Percentiles rank a stretch among this genome's conserved stretches.
Conservation (phyloP, 2,797 vertebrate genomes). For the Microtus californicus region DNA sequence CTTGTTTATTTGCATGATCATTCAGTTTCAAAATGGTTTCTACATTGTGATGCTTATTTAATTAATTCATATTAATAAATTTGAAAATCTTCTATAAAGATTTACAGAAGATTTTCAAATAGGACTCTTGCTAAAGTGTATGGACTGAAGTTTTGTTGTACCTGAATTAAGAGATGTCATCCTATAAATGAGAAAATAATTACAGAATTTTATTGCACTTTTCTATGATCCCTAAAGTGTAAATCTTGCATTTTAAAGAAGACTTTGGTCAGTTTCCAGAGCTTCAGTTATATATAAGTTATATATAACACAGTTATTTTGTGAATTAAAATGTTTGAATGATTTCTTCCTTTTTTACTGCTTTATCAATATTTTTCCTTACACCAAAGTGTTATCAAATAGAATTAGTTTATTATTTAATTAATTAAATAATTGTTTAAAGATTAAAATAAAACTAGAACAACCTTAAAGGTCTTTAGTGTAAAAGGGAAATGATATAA, state of each 20-base stretch:
- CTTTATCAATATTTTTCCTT: conserved; percentile 37
- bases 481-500: neutral
- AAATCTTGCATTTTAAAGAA: conserved; percentile 36
- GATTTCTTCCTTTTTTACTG: conserved; percentile 21
- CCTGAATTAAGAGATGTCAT: conserved; percentile 49
- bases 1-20: conserved; percentile 50
- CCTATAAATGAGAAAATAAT: conserved; percentile 70
- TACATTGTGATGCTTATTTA: conserved; percentile 65
- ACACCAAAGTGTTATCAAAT: conserved; percentile 14
- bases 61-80: conserved; percentile 62
- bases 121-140: conserved; percentile 69
- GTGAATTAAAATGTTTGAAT: conserved; percentile 51
- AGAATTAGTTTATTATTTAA: conserved; percentile 7
- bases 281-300: neutral
- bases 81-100: conserved; percentile 41
- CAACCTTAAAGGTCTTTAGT: neutral
- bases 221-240: conserved; percentile 55
- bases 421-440: conserved; percentile 43
- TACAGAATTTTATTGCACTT: conserved; percentile 61
- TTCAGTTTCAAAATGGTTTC: conserved; percentile 69
- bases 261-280: neutral
- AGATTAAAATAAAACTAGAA: conserved; percentile 24
- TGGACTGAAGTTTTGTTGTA: conserved; percentile 59
- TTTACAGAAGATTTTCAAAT: conserved; percentile 77
- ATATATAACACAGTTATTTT: neutral